Evolutionary conservation across 2,888 invertebrate genomes (phyloP).

Genomic region (Notodonta ziczac): DNA sequence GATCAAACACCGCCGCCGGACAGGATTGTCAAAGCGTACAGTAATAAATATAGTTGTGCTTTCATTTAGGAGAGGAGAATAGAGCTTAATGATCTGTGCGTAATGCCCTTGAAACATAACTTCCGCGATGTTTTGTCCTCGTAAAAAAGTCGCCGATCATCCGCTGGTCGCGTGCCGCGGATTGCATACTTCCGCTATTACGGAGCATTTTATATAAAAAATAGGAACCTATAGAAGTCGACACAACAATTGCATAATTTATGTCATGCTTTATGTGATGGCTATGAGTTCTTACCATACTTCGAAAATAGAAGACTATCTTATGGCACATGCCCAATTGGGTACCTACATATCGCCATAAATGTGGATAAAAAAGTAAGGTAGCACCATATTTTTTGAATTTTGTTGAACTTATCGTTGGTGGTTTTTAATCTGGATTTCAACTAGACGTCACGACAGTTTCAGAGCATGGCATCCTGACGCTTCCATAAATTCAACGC

Average conservation of each 20-base stretch:
- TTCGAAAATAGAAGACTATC: too few species aligned
- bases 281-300: slow-evolving; percentile 4
- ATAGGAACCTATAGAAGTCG: not conserved
- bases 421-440: too few species aligned
- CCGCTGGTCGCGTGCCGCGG: slow-evolving; percentile 48
- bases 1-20: slow-evolving; percentile 37
- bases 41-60: slow-evolving; percentile 74
- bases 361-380: too few species aligned
- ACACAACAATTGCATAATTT: not conserved
- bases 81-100: slow-evolving; percentile 78
- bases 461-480: too few species aligned
- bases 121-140: slow-evolving; percentile 76
- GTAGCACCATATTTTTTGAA: too few species aligned
- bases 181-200: slow-evolving; percentile 52
- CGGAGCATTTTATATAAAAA: slow-evolving; percentile 22
- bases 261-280: not conserved
- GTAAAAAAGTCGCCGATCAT: slow-evolving; percentile 67
- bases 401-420: too few species aligned
- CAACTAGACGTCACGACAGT: too few species aligned
- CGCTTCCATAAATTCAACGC: too few species aligned
- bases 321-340: too few species aligned
- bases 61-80: slow-evolving; percentile 63
- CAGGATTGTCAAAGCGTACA: slow-evolving; percentile 73
- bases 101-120: slow-evolving; percentile 73
- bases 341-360: too few species aligned